These are phyloP conservation scores for Penaeus vannamei DNA, from an alignment of 1,140 invertebrate species.

Conservation along the genomic window DNA sequence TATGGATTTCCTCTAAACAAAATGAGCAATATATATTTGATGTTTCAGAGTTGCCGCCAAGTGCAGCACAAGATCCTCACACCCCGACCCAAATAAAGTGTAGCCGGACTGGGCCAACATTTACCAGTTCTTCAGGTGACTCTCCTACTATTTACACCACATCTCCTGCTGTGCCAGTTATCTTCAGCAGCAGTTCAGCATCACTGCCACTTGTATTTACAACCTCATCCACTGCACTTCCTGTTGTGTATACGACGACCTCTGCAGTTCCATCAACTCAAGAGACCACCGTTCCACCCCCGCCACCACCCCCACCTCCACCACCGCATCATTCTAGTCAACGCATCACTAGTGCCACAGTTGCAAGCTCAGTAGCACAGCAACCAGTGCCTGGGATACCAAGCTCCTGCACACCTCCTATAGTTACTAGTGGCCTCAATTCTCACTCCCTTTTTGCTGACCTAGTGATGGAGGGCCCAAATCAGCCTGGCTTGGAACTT, in stretches of 20 bases:
- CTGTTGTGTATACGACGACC: constrained; percentile 27
- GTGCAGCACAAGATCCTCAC: constrained; percentile 84
- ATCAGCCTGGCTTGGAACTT: constrained; percentile 69
- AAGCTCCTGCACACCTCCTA: constrained; percentile 44
- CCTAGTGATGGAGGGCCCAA: constrained; percentile 68
- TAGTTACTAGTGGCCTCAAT: constrained; percentile 31
- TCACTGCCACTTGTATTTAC: constrained; percentile 31
- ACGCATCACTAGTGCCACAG: constrained; percentile 72
- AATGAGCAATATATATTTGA: constrained; percentile 34
- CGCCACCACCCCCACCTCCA: constrained; percentile 74
- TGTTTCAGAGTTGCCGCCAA: constrained; percentile 84
- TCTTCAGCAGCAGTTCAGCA: constrained; percentile 70
- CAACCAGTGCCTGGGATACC: not conserved
- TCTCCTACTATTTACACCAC: constrained; percentile 71
- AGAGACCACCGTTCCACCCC: constrained; percentile 61
- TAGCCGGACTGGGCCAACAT: constrained; percentile 37
- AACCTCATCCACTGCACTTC: constrained; percentile 37
- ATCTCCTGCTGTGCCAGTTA: constrained; percentile 68
- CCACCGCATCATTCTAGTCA: constrained; percentile 67
- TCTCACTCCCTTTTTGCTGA: constrained; percentile 66
- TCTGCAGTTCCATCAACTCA: not conserved
- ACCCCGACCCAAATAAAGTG: constrained; percentile 77
- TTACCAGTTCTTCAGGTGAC: constrained; percentile 70
- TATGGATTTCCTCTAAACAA: no score
- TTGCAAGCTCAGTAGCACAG: constrained; percentile 58